Evolutionary conservation across 1,140 invertebrate genomes (phyloP), one percentile per base, ranked within the genome.

Genomic region (Phocides pigmalion): DNA sequence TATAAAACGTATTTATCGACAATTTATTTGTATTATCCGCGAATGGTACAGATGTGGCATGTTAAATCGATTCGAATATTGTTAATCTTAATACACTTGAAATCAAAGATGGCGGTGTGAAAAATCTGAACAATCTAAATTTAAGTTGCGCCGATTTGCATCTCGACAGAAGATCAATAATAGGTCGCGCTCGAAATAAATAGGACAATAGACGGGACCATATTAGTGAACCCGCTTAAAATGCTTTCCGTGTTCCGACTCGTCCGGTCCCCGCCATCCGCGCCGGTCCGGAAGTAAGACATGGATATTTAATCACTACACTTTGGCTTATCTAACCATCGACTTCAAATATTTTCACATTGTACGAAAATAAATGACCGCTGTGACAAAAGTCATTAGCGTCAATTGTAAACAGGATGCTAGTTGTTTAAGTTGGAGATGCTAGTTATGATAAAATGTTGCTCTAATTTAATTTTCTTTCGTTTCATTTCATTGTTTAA

Each of bases 191-290:
- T 74, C 64, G 68, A 86, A 87, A 89, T 83, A 87, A 88, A 86
- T 81, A 75, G 81, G 81, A 85, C 83, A 86, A 84, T 82, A 70
- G 82, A 66, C 66, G 54, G 64, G 51, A 56, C 68, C 72, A 68
- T 81, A 79, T 83, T 76, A 79, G 76, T 79, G 74, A 68, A 68
- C 70, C 51, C 74, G 79, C 80, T 90, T 90, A 90, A 91, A 91
- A 91, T 89, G 87, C 87, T 91, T 91, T 91, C 74, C 88, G 76
- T 91, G 88, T 90, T 78, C 64, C 64, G 70, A 66, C 64, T 71
- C 81, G 79, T 90, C 85, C 86, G 87, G 75, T 66, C 56, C 58
- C 61, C 54, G 58, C 42, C 66, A 64, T 66, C 70, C 58, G 53
- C 53, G 65, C 41, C 67, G 66, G 42, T 47, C 76, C 83, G 86